Evolutionary conservation across 2,888 invertebrate genomes (phyloP), one percentile per base, ranked within the genome.

Genomic region (Lutraria lutraria): DNA sequence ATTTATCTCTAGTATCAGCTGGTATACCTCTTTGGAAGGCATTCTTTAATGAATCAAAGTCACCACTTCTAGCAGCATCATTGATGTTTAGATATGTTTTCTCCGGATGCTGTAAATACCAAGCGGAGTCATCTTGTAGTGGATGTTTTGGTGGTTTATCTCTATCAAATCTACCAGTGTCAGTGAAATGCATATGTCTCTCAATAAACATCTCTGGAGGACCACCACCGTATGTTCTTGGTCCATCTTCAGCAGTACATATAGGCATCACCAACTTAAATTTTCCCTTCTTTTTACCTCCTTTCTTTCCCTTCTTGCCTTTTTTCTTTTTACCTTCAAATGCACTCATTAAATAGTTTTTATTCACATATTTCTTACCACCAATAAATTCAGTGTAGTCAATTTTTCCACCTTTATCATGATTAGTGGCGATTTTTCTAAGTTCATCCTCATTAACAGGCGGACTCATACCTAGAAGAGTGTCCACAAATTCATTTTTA

Each of bases 321-420:
- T 96, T 97, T 91, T 97, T 97, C 93, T 95, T 95, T 91, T 97
- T 97, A 16, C 95, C 96, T 88, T 96, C 96, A 93, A 96, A 97
- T 31, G 96, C 95, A 93, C 95, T 94, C 95, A 96, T 95, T 56
- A 96, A 92, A 92, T 95, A 96, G 89, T 95, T 95, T 93, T 96
- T 96, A 91, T 96, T 96, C 60, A 97, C 94, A 94, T 96, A 97
- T 89, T 96, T 96, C 91, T 96, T 97, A 19, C 96, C 96, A 15
- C 91, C 86, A 19, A 96, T 88, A 91, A 97, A 96, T 76, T 96
- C 96, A 88, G 94, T 94, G 92, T 95, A 96, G 88, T 96, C 96
- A 52, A 97, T 92, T 85, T 91, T 94, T 8, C 95, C 95, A 84
- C 96, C 95, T 92, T 96, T 96, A 81, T 96, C 96, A 83, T 95